A percentile compares a stretch with the other conserved stretches of the same genome.
phyloP scores from a whole-genome alignment of 2,113 vertebrate genomes.

The Piaya cayana region DNA sequence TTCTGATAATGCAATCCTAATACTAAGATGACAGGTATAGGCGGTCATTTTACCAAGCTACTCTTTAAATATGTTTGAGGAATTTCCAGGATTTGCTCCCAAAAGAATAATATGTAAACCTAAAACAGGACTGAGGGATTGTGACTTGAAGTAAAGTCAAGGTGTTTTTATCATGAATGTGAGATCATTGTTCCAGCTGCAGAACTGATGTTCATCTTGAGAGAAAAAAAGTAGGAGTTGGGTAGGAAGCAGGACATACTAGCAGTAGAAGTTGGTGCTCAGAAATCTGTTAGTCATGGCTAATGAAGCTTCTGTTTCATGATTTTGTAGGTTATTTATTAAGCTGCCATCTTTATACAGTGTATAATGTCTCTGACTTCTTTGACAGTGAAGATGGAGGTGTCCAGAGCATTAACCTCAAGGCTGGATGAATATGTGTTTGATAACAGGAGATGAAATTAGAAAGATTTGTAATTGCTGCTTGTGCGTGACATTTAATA shows the following conservation, averaged over 20 bases:
- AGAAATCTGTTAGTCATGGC: not conserved
- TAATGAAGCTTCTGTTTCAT: not conserved
- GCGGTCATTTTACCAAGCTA: constrained; percentile 36
- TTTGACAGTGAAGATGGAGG: not conserved
- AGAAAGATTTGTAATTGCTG: not conserved
- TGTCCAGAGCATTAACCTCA: not conserved
- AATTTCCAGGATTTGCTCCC: constrained; percentile 32
- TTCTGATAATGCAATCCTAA: constrained; percentile 36
- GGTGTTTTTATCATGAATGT: not conserved
- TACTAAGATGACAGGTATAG: constrained; percentile 48
- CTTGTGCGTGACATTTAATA: not conserved
- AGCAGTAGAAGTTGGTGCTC: not conserved
- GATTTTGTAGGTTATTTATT: not conserved
- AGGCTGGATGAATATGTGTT: accelerated
- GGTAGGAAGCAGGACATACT: not conserved
- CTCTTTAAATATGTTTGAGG: constrained; percentile 22
- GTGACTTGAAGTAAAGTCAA: not conserved
- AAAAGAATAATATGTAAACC: constrained; percentile 17
- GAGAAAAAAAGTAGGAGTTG: not conserved
- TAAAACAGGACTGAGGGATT: not conserved
- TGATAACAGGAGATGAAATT: not conserved
- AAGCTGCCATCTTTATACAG: not conserved
- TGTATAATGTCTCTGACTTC: not conserved
- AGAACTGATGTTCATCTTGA: not conserved
- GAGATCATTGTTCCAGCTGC: not conserved